phyloP scores from a whole-genome alignment of 2,113 vertebrate genomes.

The Salvelinus fontinalis region DNA sequence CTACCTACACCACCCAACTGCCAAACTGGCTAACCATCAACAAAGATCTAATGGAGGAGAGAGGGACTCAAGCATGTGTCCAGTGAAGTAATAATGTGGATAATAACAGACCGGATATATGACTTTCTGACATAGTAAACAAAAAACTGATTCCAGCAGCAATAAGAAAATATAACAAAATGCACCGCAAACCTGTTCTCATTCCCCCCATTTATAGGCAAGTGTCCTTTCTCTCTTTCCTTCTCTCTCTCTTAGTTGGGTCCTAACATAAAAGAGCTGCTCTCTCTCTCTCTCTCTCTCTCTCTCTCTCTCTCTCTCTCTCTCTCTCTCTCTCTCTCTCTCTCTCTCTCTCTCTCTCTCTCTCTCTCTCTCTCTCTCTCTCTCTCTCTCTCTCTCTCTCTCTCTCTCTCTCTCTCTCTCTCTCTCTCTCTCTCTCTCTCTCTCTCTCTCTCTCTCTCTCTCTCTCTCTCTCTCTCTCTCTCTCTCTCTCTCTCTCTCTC shows the following conservation, averaged over 20 bases:
- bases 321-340: too few species aligned
- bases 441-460: too few species aligned
- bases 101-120: slow-evolving; percentile 5
- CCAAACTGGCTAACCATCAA: too few species aligned
- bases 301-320: not conserved
- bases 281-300: not conserved
- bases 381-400: not conserved
- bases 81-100: slow-evolving; percentile 31
- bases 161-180: too few species aligned
- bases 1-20: not conserved
- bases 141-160: too few species aligned
- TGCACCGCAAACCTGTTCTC: too few species aligned
- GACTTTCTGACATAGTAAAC: too few species aligned
- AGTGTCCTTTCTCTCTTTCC: not conserved
- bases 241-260: not conserved
- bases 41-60: slow-evolving; percentile 29
- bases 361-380: not conserved
- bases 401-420: not conserved
- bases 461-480: too few species aligned
- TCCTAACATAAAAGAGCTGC: too few species aligned
- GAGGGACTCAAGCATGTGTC: slow-evolving; percentile 28
- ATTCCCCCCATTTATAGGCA: too few species aligned
- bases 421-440: not conserved
- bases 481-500: not conserved
- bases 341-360: not conserved